Evolutionary conservation across 2,113 vertebrate species (phyloP), one percentile per base, ranked within the genome.

Genomic region (Poeciliopsis turrubarensis): DNA sequence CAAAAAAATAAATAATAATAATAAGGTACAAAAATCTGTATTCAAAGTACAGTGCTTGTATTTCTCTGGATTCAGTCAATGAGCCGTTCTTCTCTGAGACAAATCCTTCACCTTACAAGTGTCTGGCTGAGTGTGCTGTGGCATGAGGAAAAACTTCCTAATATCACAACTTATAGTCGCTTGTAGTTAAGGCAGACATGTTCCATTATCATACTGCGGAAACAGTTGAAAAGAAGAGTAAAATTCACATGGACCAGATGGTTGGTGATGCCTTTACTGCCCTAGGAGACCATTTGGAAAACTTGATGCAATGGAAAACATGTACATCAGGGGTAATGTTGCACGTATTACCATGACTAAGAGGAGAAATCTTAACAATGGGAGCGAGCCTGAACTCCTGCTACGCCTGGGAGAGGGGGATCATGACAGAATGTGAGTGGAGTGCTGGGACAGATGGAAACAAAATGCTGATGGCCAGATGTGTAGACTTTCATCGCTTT

Each of bases 381-480:
- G 66, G 82, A 84, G 85, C 77, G 83, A 81, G 75, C 26, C 27
- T 57, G 66, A 75, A 81, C 79, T 51, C 86, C 87, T 60, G 64
- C 83, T 51, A 83, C 63, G 89, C 72, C 47, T 82, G 51, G 22
- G 51, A 19, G 51, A 19, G 22, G 51, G 51, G 22, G 51, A 77
- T 78, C 78, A 82, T 77, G 84, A 86, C 69, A 61, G 72, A 74
- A 75, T 79, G 75, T 25, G 80, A 85, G 76, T 61, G 67, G 78
- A 85, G 76, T 61, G 65, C 67, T 3, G 29, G 1, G 26, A 78
- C 77, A 85, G 60, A 86, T 32, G 87, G 80, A 84, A 82, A 83
- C 65, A 83, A 86, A 88, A 44, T 1, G 51, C 84, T 82, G 87
- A 85, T 65, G 11, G 74, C 81, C 87, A 92, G 87, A 92, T 91